Evolutionary conservation across 2,113 vertebrate genomes (phyloP).

Genomic region (Loxodonta africana): DNA sequence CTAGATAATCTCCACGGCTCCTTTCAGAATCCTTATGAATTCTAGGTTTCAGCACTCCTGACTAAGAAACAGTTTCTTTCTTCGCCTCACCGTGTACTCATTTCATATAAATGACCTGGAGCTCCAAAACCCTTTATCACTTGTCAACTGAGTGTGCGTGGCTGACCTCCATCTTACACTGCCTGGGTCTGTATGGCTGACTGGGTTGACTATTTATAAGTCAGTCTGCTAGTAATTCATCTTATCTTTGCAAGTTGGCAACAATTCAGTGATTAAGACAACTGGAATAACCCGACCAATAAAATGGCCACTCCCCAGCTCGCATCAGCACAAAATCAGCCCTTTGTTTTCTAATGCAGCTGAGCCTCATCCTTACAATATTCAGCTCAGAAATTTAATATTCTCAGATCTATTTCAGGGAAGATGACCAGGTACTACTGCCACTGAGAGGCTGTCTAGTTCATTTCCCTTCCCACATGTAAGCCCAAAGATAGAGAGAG

Average conservation of each 20-base stretch:
- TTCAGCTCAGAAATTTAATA: conserved; percentile 1
- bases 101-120: conserved; percentile 56
- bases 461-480: not conserved
- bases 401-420: not conserved
- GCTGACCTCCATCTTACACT: conserved; percentile 62
- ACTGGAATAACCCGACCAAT: conserved; percentile 6
- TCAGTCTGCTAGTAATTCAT: conserved; percentile 60
- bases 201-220: conserved; percentile 56
- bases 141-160: not conserved
- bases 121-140: not conserved
- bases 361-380: not conserved
- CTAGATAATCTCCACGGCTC: not conserved
- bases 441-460: not conserved
- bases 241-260: conserved; percentile 63
- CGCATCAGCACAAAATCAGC: not conserved
- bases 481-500: not conserved
- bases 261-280: conserved; percentile 65
- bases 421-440: not conserved
- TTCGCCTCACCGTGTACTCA: not conserved
- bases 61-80: conserved; percentile 3
- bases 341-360: conserved; percentile 19
- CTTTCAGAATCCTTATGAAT: conserved; percentile 18
- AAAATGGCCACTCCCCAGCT: conserved; percentile 6
- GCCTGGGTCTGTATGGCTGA: conserved; percentile 37
- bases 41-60: not conserved